These are phyloP conservation scores for Diachrysia chrysitis DNA, from an alignment of 2,888 invertebrate species.

Conservation along the genomic window DNA sequence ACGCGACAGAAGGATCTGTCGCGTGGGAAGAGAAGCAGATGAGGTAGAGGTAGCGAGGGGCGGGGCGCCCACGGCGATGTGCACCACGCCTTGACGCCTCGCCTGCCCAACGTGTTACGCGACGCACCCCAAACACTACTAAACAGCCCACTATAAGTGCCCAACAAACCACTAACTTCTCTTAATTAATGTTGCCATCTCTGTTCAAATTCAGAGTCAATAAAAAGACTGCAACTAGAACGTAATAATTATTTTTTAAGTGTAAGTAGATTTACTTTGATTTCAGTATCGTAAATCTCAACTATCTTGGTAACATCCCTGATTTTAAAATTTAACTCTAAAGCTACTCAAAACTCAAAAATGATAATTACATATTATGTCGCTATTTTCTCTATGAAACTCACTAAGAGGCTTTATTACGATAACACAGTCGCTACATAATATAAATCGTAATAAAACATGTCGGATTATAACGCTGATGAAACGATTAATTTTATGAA, in stretches of 20 bases:
- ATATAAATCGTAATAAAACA: conserved; percentile 16
- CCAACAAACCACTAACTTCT: conserved; percentile 19
- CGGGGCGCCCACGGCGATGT: conserved; percentile 68
- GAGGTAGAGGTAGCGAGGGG: conserved; percentile 63
- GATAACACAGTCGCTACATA: conserved; percentile 11
- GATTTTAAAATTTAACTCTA: no score
- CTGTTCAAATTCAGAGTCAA: neutral
- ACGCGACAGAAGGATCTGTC: conserved; percentile 15
- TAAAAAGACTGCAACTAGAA: neutral
- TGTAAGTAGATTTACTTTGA: no score
- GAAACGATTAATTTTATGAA: conserved; percentile 27
- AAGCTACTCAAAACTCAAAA: neutral
- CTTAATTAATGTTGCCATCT: conserved; percentile 5
- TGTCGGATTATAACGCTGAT: conserved; percentile 17
- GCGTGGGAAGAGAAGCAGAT: conserved; percentile 77
- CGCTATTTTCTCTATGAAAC: neutral
- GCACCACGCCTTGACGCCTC: conserved; percentile 82
- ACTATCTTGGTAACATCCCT: no score
- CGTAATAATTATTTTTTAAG: no score
- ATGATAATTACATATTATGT: neutral
- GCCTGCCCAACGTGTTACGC: conserved; percentile 30
- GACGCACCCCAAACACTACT: conserved; percentile 41
- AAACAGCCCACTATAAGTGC: conserved; percentile 35
- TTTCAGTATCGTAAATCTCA: no score
- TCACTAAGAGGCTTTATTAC: conserved; percentile 16